Evolutionary conservation across 2,113 vertebrate species (phyloP).

Genomic region (Chitala chitala): DNA sequence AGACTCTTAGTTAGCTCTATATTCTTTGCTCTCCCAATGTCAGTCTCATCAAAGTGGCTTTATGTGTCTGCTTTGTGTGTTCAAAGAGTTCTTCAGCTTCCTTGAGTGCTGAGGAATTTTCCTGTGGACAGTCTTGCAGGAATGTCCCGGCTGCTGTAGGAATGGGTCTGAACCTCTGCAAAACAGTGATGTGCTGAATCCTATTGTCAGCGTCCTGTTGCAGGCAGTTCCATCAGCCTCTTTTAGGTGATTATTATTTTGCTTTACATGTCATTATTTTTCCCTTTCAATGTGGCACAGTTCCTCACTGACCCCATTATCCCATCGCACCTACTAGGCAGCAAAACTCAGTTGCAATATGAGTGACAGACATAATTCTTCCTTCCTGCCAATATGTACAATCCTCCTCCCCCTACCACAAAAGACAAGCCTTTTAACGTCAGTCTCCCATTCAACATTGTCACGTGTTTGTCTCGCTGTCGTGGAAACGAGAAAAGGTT

Average conservation of each 20-base stretch:
- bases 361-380: not conserved
- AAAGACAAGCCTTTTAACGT: not conserved
- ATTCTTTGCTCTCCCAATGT: too few species aligned
- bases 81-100: too few species aligned
- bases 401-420: not conserved
- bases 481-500: slow-evolving; percentile 1
- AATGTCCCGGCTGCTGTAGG: too few species aligned
- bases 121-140: too few species aligned
- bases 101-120: too few species aligned
- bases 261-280: not conserved
- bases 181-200: too few species aligned
- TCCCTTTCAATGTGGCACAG: not conserved
- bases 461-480: not conserved
- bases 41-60: too few species aligned
- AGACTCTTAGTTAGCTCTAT: not conserved
- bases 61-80: too few species aligned
- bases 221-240: not conserved
- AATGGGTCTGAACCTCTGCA: too few species aligned
- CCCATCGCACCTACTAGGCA: not conserved
- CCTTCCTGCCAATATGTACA: not conserved
- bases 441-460: not conserved
- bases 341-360: not conserved
- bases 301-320: not conserved
- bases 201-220: not conserved
- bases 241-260: not conserved